phyloP scores from a whole-genome alignment of 2,888 invertebrate genomes.

The Zaprionus lineosus region DNA sequence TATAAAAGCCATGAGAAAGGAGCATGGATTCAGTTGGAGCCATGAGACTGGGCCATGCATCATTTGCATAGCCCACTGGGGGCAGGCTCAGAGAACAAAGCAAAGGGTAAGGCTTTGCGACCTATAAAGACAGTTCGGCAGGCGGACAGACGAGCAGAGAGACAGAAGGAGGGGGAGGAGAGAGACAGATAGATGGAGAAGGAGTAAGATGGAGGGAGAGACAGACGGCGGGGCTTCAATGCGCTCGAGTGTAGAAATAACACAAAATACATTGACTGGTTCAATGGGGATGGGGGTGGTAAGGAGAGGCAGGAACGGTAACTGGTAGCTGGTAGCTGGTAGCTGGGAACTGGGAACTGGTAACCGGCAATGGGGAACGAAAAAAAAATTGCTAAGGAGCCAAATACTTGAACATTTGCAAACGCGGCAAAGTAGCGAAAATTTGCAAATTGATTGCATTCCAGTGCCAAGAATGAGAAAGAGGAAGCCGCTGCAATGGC shows the following conservation, averaged over 20 bases:
- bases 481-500: constrained; percentile 22
- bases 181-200: constrained; percentile 15
- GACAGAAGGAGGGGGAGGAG: too few species aligned
- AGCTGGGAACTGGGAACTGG: too few species aligned
- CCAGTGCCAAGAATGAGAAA: constrained; percentile 72
- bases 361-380: constrained; percentile 48
- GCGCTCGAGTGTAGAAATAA: constrained; percentile 66
- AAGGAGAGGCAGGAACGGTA: not conserved
- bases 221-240: constrained; percentile 51
- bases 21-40: constrained; percentile 16
- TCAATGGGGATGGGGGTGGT: constrained; percentile 38
- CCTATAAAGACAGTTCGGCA: too few species aligned
- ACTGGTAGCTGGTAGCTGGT: not conserved
- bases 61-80: constrained; percentile 58
- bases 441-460: constrained; percentile 82
- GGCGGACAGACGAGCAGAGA: constrained; percentile 36
- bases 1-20: constrained; percentile 23
- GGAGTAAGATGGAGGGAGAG: too few species aligned
- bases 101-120: constrained; percentile 11
- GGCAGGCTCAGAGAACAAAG: constrained; percentile 20
- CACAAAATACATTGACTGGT: constrained; percentile 62
- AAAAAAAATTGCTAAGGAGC: constrained; percentile 69
- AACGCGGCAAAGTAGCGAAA: constrained; percentile 78
- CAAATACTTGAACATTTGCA: constrained; percentile 75
- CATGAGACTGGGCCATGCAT: constrained; percentile 45